phyloP scores from a whole-genome alignment of 2,888 invertebrate genomes.

The Copidosoma aretas region DNA sequence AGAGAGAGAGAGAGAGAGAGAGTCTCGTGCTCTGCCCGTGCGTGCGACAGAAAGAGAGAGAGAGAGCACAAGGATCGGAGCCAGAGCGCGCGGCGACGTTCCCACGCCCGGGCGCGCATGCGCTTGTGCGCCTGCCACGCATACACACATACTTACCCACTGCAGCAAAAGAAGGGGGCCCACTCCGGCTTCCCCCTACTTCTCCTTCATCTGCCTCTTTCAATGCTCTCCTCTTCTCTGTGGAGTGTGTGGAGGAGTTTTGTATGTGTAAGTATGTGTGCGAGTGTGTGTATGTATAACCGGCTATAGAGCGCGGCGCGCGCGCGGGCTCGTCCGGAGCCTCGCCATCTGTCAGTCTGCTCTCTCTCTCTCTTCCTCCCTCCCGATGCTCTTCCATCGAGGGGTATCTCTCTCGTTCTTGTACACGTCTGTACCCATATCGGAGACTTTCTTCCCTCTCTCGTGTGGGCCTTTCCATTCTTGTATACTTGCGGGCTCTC shows the following conservation, averaged over 20 bases:
- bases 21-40: no score
- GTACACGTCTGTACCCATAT: background rate
- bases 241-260: background rate
- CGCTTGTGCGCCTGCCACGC: conserved; percentile 56
- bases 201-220: conserved; percentile 25
- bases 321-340: conserved; percentile 8
- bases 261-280: background rate
- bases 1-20: conserved; percentile 6
- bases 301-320: conserved; percentile 32
- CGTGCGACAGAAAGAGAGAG: conserved; percentile 4
- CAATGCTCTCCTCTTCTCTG: conserved; percentile 15
- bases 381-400: conserved; percentile 30
- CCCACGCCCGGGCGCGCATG: conserved; percentile 59
- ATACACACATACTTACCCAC: conserved; percentile 13
- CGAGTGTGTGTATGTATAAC: no score
- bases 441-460: conserved; percentile 19
- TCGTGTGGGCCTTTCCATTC: no score
- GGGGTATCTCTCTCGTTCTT: conserved; percentile 39
- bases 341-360: conserved; percentile 41
- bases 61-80: background rate
- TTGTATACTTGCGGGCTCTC: background rate
- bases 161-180: conserved; percentile 15
- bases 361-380: conserved; percentile 33
- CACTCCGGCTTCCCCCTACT: conserved; percentile 28
- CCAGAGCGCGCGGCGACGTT: conserved; percentile 49